Evolutionary conservation across 30 jellyfish, hydroid and myxozoan genomes (phyloP).

Genomic region (Mastigias papua): DNA sequence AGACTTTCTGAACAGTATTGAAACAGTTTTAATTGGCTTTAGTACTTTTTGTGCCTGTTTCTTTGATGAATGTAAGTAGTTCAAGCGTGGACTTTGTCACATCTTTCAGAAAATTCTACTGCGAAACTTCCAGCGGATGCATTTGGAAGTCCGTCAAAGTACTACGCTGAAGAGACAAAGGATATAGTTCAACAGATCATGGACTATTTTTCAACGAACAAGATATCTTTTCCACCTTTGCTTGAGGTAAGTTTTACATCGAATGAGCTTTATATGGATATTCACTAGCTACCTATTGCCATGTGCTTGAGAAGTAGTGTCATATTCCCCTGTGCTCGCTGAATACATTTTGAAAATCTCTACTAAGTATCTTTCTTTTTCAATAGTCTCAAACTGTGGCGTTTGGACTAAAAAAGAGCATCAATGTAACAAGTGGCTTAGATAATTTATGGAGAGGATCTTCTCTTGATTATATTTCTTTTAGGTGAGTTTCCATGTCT

Average conservation of each 20-base stretch:
- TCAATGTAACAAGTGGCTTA: conserved; percentile 19
- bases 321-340: not conserved
- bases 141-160: conserved; percentile 49
- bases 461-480: not conserved
- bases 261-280: not conserved
- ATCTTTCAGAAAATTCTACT: conserved; percentile 13
- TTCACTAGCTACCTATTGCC: not conserved
- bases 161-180: conserved; percentile 35
- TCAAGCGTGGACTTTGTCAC: no score
- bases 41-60: no score
- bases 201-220: conserved; percentile 32
- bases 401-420: conserved; percentile 16
- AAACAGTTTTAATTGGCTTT: no score
- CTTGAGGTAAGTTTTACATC: conserved; percentile 19
- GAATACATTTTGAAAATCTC: not conserved
- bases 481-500: conserved; percentile 13
- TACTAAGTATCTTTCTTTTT: not conserved
- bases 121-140: conserved; percentile 52
- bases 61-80: no score
- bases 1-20: no score
- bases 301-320: no score
- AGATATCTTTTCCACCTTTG: conserved; percentile 22
- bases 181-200: conserved; percentile 14
- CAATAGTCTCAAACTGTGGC: conserved; percentile 56
- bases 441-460: conserved; percentile 31